These are phyloP conservation scores for Cydia strobilella DNA, from an alignment of 1,140 invertebrate species.

Conservation along the genomic window DNA sequence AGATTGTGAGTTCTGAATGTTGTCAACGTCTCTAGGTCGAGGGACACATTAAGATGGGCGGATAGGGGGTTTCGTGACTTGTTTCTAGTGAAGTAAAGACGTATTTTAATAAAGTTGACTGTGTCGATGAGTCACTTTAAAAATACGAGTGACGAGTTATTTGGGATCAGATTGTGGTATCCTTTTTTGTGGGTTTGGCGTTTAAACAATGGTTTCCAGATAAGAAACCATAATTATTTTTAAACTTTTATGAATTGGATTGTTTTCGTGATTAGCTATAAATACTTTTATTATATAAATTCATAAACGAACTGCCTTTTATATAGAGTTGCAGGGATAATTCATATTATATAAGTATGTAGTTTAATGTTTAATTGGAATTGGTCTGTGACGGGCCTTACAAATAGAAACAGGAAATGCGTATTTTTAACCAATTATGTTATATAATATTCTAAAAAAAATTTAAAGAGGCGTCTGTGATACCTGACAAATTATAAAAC, in stretches of 20 bases:
- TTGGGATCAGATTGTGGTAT: not conserved
- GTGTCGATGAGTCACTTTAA: not conserved
- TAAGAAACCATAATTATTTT: not conserved
- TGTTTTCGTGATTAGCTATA: too few relatives aligned
- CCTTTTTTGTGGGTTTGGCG: not conserved
- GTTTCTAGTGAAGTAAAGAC: not conserved
- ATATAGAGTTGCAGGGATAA: too few relatives aligned
- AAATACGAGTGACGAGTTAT: not conserved
- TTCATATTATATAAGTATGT: too few relatives aligned
- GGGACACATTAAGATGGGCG: constrained; percentile 25
- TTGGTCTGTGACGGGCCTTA: too few relatives aligned
- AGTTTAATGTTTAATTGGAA: too few relatives aligned
- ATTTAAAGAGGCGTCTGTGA: too few relatives aligned
- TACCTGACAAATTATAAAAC: too few relatives aligned
- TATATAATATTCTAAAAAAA: too few relatives aligned
- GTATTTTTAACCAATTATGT: too few relatives aligned
- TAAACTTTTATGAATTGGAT: not conserved
- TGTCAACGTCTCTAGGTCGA: constrained; percentile 30
- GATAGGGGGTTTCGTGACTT: not conserved
- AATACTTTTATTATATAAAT: too few relatives aligned
- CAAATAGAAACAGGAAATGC: too few relatives aligned
- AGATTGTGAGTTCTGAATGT: constrained; percentile 16
- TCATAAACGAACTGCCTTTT: too few relatives aligned
- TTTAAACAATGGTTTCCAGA: not conserved
- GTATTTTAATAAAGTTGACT: not conserved